These are phyloP conservation scores for Anagrus nilaparvatae DNA, from an alignment of 1,140 invertebrate species.

Conservation along the genomic window DNA sequence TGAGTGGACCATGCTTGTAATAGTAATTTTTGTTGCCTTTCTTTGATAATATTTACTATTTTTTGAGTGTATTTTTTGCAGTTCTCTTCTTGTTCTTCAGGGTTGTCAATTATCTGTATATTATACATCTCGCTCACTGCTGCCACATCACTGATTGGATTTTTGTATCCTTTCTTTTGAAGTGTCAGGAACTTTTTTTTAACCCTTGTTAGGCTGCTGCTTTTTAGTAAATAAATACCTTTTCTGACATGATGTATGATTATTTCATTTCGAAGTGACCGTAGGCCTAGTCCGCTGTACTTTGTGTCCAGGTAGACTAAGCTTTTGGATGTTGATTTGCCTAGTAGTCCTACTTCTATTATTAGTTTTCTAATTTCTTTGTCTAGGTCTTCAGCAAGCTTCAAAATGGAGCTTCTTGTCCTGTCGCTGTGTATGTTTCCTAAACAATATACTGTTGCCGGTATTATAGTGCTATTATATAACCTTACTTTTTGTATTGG, in stretches of 20 bases:
- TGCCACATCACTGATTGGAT: background rate
- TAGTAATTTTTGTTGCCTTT: background rate
- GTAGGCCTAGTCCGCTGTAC: too few species aligned
- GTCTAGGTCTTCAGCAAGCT: conserved; percentile 15
- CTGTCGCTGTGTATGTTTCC: conserved; percentile 3
- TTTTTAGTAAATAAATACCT: too few species aligned
- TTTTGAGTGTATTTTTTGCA: too few species aligned
- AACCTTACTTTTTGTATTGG: conserved; percentile 13
- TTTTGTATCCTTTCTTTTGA: too few species aligned
- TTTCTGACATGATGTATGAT: too few species aligned
- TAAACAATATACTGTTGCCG: conserved; percentile 10
- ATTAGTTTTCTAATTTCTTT: conserved; percentile 16
- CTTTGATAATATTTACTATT: background rate
- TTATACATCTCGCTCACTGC: background rate
- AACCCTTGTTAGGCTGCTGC: too few species aligned
- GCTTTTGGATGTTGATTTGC: too few species aligned
- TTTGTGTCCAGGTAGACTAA: too few species aligned
- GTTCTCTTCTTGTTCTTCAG: too few species aligned
- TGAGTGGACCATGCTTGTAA: background rate
- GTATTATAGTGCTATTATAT: conserved; percentile 17
- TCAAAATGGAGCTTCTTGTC: conserved; percentile 5
- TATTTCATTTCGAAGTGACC: too few species aligned
- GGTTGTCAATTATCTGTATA: background rate
- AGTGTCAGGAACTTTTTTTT: too few species aligned
- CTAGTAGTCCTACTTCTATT: too few species aligned